A percentile compares a stretch with the other conserved stretches of the same genome.
These are phyloP conservation scores for Peromyscus californicus DNA, from an alignment of 2,113 vertebrate species.

Conservation along the genomic window DNA sequence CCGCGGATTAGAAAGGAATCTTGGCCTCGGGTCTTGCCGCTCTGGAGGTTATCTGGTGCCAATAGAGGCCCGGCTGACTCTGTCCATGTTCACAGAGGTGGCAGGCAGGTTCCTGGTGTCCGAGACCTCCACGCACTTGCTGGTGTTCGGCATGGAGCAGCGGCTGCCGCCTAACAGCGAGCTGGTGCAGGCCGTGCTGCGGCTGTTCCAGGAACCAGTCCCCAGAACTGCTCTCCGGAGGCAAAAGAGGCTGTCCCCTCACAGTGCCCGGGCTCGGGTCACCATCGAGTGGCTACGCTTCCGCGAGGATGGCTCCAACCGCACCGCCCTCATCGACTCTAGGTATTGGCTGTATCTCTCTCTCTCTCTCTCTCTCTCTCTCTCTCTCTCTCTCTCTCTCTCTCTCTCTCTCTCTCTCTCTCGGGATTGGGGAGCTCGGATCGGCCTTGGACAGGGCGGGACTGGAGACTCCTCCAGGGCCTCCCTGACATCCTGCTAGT, in stretches of 20 bases:
- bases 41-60: not conserved
- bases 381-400: no score
- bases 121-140: not conserved
- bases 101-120: conserved; percentile 11
- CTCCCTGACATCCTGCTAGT: no score
- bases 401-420: no score
- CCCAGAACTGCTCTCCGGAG: conserved; percentile 85
- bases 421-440: not conserved
- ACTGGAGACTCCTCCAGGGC: accelerated
- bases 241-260: not conserved
- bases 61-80: not conserved
- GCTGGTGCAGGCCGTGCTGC: conserved; percentile 92
- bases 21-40: not conserved
- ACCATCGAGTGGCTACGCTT: conserved; percentile 94
- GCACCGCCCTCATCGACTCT: conserved; percentile 94
- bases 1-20: not conserved
- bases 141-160: conserved; percentile 81
- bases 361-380: no score
- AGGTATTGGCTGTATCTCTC: conserved; percentile 81
- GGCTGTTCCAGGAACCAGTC: conserved; percentile 85
- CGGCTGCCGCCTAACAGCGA: conserved; percentile 91
- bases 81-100: not conserved
- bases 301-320: conserved; percentile 91
- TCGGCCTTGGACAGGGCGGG: no score
- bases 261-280: conserved; percentile 91